Evolutionary conservation across 2,888 invertebrate species (phyloP), one percentile per base, ranked within the genome.

Genomic region (Pollenia angustigena): DNA sequence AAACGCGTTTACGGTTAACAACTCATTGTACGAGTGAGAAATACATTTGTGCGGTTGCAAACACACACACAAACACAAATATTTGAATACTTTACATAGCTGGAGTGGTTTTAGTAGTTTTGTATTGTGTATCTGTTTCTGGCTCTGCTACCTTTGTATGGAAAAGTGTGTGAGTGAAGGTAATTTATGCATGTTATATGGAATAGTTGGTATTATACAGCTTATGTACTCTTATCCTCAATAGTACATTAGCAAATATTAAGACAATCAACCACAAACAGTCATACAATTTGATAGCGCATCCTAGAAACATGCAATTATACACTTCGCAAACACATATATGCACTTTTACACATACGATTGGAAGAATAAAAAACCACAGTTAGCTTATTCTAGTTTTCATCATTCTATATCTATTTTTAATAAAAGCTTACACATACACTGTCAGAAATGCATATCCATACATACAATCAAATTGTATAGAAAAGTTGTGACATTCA

Each of bases 1-100:
- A 78, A 89, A 89, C 68, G 80, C 80, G 69, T 80, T 83, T 75
- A 80, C 79, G n/a, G 69, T 86, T 75, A 75, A 69, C 78, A 64
- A 52, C 46, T 80, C 58, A 69, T 48, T 85, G 62, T 62, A 54
- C 4, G 18, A 71, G 14, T 52, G 60, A 62, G 32, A 1, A 32
- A 50, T 48, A 60, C 48, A 72, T 46, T 78, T 50, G 64, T 71
- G 44, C 9, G 52, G 52, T 18, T 40, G 46, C 52, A 58, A 12
- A 75, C 46, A 46, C 7, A 18, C 54, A 46, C n/a, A n/a, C 40
- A 46, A 2, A 18, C 54, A 46, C n/a, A n/a, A n/a, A n/a, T 23
- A 76, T 76, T 62, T 75, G 16, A 64, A 66, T 46, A 44, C 18
- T 12, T n/a, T 9, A 12, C 10, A 8, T 32, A 12, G 0, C 0